Base-by-base conservation (phyloP, 2,113 vertebrate species). In the Podocnemis expansa region DNA sequence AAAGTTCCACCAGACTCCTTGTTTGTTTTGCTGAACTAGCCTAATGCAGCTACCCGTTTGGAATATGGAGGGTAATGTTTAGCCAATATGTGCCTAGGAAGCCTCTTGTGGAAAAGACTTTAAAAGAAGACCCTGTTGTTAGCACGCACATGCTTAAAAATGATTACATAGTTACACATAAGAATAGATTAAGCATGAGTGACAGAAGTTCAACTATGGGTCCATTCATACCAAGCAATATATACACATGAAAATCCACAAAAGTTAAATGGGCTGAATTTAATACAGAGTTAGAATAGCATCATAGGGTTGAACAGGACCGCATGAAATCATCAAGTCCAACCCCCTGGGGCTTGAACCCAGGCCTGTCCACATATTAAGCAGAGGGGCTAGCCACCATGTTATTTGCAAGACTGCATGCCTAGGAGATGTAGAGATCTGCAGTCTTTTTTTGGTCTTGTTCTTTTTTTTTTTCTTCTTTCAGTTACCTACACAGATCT, bases 131-230 rank as follows among this genome's bases (percentile, higher is more conserved):
- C 38, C 41, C 3, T 47, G 47, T 47, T 47, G 31, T 51, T 38
- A 56, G 11, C 56, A 85, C 5, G 60, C 24, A 13, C 0, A 0
- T 1, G 21, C 38, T 75, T 56, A 82, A 88, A 29, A 14, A 4
- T 82, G 88, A 76, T 56, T 21, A 82, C 11, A 47, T 2, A 86
- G 19, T 73, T 25, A 29, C 87, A 5, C 25, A 47, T 0, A 88
- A 34, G 3, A 16, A 51, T 34, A 27, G 85, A 85, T 75, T 78
- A 67, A 90, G n/a, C 45, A 38, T 55, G 78, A 45, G 31, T 84
- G 10, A 11, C 0, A 80, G 80, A 60, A 38, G 9, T 38, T 25
- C 47, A 56, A n/a, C 51, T 58, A 70, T 31, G 80, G 38, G 63
- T 19, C 38, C 17, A 12, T 6, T 22, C 3, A 3, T 3, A 45